Evolutionary conservation across 2,113 vertebrate genomes (phyloP).

Genomic region (Xenus cinereus): DNA sequence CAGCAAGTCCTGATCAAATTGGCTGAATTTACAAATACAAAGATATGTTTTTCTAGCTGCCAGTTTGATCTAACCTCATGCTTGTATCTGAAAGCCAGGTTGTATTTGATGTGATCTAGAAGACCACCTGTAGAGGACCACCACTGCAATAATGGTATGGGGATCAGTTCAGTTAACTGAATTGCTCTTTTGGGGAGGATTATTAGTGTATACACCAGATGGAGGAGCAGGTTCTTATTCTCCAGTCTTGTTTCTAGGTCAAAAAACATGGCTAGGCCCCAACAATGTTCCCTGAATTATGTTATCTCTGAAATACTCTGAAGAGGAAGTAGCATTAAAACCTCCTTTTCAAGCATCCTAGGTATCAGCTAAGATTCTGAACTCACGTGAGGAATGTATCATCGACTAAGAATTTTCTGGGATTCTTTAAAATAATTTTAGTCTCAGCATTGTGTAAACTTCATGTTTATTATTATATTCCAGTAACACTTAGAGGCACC

Average conservation of each 20-base stretch:
- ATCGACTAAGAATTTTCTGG: background rate
- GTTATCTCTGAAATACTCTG: background rate
- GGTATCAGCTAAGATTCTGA: background rate
- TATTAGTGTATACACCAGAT: background rate
- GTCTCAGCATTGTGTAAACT: background rate
- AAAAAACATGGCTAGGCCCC: background rate
- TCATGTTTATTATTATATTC: background rate
- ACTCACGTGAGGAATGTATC: background rate
- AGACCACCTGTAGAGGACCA: background rate
- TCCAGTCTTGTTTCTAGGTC: conserved; percentile 12
- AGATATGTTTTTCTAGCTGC: background rate
- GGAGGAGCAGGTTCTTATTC: conserved; percentile 2
- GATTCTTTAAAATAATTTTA: background rate
- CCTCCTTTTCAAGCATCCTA: background rate
- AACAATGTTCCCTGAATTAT: background rate
- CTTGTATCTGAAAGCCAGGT: background rate
- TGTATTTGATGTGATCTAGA: background rate
- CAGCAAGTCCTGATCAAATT: conserved; percentile 6
- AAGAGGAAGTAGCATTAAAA: background rate
- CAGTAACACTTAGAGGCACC: background rate
- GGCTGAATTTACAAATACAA: background rate
- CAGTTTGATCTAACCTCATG: background rate
- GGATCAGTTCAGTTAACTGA: background rate
- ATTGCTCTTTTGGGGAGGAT: background rate
- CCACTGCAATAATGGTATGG: background rate